phyloP scores from a whole-genome alignment of 2,797 vertebrate species.

The Buceros bicornis region DNA sequence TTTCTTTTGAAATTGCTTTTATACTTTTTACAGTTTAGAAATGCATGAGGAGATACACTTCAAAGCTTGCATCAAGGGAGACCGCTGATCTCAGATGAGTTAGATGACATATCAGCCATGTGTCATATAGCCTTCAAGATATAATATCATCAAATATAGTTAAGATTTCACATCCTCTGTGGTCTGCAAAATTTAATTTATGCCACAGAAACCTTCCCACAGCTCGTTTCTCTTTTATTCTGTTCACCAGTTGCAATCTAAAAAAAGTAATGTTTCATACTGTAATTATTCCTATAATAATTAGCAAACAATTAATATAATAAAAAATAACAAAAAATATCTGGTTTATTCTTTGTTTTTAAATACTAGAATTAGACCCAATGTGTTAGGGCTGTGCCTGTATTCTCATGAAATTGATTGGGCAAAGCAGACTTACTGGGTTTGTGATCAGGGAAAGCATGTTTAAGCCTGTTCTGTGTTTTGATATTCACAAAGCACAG shows the following conservation, averaged over 20 bases:
- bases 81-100: neutral
- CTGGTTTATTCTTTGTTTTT: neutral
- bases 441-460: neutral
- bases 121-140: neutral
- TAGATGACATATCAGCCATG: neutral
- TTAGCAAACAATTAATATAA: neutral
- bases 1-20: neutral
- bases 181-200: neutral
- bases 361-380: neutral
- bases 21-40: neutral
- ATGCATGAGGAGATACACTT: neutral
- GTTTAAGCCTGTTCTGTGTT: neutral
- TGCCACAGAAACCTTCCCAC: neutral
- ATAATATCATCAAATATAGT: neutral
- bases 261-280: neutral
- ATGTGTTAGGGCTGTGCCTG: neutral
- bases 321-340: neutral
- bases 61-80: slow-evolving; percentile 1
- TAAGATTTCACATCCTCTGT: neutral
- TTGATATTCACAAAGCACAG: neutral
- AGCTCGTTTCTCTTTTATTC: neutral
- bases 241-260: neutral
- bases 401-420: neutral
- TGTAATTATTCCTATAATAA: neutral
- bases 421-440: neutral